Base-by-base conservation (phyloP, 92 coral and sea anemone species). In the Palythoa caribaeorum region DNA sequence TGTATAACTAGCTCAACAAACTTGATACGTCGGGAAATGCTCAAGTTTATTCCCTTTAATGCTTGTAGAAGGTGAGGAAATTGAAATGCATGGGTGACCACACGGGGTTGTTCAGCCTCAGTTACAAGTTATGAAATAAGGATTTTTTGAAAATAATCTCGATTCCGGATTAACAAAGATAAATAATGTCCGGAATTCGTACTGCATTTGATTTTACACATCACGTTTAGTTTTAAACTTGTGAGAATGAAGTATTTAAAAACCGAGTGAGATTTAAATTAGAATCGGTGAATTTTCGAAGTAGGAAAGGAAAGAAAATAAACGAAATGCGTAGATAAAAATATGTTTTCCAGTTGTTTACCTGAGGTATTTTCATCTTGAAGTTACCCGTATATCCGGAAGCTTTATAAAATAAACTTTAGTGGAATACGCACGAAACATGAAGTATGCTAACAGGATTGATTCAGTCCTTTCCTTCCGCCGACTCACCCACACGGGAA, bases 381-480 rank as follows among this genome's bases (percentile, higher is more conserved):
- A 53, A 77, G 20, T 52, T 77, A 54, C 14, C 53, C 9, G 51
- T 77, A 77, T 5, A 77, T 54, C 80, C 69, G 83, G 60, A 81
- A 81, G 38, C 36, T 20, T 14, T 13, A 66, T 19, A 81, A 16
- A 16, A 81, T 51, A 81, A 69, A 81, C 62, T 16, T 20, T 19
- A 81, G 54, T 36, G 63, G 38, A 65, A 20, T 40, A 50, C 20
- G 53, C 75, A 81, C 76, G 86, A 81, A 66, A 81, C 19, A n/a
- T 63, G 38, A 66, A 81, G 50, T 17, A 50, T 35, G 83, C 28
- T 77, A 77, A 77, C 83, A 77, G 68, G 83, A 53, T 69, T 55
- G 76, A 44, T 65, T 81, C 60, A 65, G 76, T 51, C 76, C 7
- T 60, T 80, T 81, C 86, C 86, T 81, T 81, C 86, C 86, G 86